phyloP scores from a whole-genome alignment of 2,797 vertebrate species.

The Sebastes hopkinsi region DNA sequence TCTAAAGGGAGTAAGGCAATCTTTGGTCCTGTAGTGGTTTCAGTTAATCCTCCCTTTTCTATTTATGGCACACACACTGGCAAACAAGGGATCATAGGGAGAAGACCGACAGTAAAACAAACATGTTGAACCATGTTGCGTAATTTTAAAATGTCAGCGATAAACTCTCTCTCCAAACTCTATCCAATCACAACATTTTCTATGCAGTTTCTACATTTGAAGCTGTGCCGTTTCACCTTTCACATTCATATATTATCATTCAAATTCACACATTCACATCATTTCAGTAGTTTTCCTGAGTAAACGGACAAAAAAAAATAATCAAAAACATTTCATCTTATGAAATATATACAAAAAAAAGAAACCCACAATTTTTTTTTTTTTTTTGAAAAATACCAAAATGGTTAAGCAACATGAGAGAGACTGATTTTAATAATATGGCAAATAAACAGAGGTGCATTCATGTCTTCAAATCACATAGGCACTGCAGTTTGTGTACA shows the following conservation, averaged over 20 bases:
- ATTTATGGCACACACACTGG: conserved; percentile 14
- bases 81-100: neutral
- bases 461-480: conserved; percentile 72
- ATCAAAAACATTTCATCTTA: neutral
- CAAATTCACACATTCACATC: neutral
- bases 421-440: conserved; percentile 73
- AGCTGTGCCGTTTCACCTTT: neutral
- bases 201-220: neutral
- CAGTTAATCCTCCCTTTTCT: conserved; percentile 20
- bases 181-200: neutral
- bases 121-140: neutral
- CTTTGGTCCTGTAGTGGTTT: neutral
- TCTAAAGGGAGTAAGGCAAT: neutral
- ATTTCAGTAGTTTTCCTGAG: neutral
- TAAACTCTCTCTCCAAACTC: neutral
- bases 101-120: neutral
- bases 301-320: neutral
- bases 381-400: conserved; percentile 1
- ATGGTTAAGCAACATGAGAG: conserved; percentile 40
- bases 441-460: conserved; percentile 75
- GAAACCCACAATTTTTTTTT: neutral
- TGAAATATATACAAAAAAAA: neutral
- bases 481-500: conserved; percentile 80
- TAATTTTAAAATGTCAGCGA: neutral
- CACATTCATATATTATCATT: neutral